phyloP scores from a whole-genome alignment of 2,888 invertebrate genomes.

The Drosophila borealis region DNA sequence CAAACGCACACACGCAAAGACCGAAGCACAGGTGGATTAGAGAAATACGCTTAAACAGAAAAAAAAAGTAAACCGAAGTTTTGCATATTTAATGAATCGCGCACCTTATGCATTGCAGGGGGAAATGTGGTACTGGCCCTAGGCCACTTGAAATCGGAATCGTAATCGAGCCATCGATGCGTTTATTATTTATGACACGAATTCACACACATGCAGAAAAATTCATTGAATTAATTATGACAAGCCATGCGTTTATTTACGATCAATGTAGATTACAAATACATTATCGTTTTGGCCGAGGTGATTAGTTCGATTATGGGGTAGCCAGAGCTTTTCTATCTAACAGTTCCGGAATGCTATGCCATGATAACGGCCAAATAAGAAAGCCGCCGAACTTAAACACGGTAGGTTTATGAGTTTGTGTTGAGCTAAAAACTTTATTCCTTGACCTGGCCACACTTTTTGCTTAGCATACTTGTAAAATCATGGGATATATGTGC shows the following conservation, averaged over 20 bases:
- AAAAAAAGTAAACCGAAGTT: slow-evolving; percentile 22
- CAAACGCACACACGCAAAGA: slow-evolving; percentile 1
- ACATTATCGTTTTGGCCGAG: slow-evolving; percentile 42
- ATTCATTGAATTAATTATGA: slow-evolving; percentile 80
- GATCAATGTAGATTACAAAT: slow-evolving; percentile 61
- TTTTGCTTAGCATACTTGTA: background rate
- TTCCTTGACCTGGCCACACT: background rate
- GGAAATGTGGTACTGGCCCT: background rate
- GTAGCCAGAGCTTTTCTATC: slow-evolving; percentile 47
- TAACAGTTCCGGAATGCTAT: slow-evolving; percentile 40
- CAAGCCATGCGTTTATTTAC: slow-evolving; percentile 75
- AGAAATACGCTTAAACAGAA: slow-evolving; percentile 9
- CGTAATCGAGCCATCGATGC: slow-evolving; percentile 1
- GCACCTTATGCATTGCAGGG: background rate
- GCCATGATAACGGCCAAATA: slow-evolving; percentile 14
- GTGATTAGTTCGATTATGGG: slow-evolving; percentile 47
- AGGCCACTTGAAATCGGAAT: background rate
- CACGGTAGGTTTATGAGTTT: background rate
- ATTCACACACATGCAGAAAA: slow-evolving; percentile 8
- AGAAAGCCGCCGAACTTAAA: background rate
- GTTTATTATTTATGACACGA: slow-evolving; percentile 38
- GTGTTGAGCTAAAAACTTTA: background rate
- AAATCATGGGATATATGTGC: background rate
- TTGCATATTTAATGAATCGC: slow-evolving; percentile 12
- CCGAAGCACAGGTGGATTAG: slow-evolving; percentile 13